Conservation (phyloP, 2,113 vertebrate genomes). For the Varanus komodoensis region DNA sequence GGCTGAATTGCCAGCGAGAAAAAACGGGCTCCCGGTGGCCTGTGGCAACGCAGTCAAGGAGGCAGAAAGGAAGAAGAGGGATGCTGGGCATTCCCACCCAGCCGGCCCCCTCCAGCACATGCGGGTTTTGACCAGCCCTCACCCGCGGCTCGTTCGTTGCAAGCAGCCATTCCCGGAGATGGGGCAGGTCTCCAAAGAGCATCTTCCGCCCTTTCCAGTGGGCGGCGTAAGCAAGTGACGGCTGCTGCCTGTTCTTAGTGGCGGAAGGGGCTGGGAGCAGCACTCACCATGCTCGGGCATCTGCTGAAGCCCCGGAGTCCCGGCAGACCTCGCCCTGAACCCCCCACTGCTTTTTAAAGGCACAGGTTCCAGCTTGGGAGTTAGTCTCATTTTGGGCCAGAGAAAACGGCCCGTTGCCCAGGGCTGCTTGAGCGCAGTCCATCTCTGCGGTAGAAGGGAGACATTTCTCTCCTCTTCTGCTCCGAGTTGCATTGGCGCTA, state of each 20-base stretch:
- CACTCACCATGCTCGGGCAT: too few species aligned
- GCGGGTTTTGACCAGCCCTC: background rate
- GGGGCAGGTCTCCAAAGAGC: background rate
- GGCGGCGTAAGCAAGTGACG: background rate
- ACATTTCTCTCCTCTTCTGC: background rate
- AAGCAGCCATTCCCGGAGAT: background rate
- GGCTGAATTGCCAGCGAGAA: background rate
- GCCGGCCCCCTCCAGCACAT: background rate
- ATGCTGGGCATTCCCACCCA: background rate
- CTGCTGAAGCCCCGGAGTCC: too few species aligned
- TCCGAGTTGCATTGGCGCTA: background rate
- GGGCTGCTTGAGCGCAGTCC: too few species aligned
- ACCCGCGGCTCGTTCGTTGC: background rate
- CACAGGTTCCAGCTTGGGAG: too few species aligned
- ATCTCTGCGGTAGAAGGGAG: background rate
- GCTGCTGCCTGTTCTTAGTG: too few species aligned
- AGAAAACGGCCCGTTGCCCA: background rate
- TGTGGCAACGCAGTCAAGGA: background rate
- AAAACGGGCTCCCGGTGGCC: background rate
- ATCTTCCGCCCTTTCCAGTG: background rate
- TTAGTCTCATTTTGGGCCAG: background rate
- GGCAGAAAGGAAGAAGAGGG: slow-evolving; percentile 31
- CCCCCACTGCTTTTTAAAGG: too few species aligned
- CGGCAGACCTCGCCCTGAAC: too few species aligned
- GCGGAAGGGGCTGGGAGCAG: too few species aligned